phyloP scores from a whole-genome alignment of 2,113 vertebrate genomes.

The Cyprinus carpio region DNA sequence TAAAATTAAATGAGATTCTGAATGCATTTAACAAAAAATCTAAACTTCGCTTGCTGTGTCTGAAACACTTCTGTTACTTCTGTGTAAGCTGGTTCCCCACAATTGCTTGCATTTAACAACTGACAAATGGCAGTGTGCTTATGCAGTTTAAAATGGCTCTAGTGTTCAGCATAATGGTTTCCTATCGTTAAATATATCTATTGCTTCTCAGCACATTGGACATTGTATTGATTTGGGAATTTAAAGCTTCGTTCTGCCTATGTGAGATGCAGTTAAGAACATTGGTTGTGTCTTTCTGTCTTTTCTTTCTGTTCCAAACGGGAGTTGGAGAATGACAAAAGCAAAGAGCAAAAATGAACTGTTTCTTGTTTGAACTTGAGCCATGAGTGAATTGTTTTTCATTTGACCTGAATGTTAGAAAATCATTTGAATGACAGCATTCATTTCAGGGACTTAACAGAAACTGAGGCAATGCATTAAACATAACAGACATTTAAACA shows the following conservation, averaged over 20 bases:
- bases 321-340: not conserved
- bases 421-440: not conserved
- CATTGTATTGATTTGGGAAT: slow-evolving; percentile 20
- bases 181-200: slow-evolving; percentile 25
- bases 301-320: not conserved
- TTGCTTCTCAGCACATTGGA: not conserved
- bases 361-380: not conserved
- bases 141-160: not conserved
- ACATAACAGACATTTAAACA: slow-evolving; percentile 12
- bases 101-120: slow-evolving; percentile 22
- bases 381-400: slow-evolving; percentile 2
- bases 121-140: not conserved
- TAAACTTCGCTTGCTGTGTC: not conserved
- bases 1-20: not conserved
- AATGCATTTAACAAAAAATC: not conserved
- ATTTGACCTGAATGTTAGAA: slow-evolving; percentile 21
- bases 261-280: slow-evolving; percentile 9
- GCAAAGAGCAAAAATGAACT: not conserved
- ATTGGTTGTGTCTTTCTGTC: not conserved
- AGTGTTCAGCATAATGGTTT: slow-evolving; percentile 14
- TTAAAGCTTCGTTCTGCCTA: not conserved
- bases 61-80: not conserved
- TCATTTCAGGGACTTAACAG: not conserved
- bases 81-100: not conserved
- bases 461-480: not conserved